These are phyloP conservation scores for Enteromius afrohamiltoni DNA, from an alignment of 2,797 vertebrate species.

Conservation along the genomic window DNA sequence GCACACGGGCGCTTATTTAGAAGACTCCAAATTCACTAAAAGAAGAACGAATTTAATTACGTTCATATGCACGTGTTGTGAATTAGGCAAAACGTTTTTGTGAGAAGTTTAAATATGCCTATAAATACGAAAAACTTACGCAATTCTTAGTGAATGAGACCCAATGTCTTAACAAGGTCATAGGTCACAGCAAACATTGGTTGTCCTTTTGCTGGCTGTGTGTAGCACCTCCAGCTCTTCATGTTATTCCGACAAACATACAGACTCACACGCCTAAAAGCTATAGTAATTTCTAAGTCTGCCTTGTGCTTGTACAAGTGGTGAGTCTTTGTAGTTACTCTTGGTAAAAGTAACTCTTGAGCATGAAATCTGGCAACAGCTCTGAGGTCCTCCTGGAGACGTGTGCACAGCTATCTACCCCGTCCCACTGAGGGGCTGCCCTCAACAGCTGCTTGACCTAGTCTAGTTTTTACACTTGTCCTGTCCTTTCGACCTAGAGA, in stretches of 20 bases:
- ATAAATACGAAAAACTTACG: too few relatives aligned
- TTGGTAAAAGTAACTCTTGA: slow-evolving; percentile 6
- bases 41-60: too few relatives aligned
- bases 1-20: too few relatives aligned
- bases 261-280: slow-evolving; percentile 8
- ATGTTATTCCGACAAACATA: not conserved
- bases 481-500: not conserved
- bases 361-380: slow-evolving; percentile 18
- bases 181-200: not conserved
- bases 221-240: not conserved
- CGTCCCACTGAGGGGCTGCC: slow-evolving; percentile 6
- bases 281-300: not conserved
- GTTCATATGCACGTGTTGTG: too few relatives aligned
- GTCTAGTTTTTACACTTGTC: slow-evolving; percentile 22
- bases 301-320: slow-evolving; percentile 18
- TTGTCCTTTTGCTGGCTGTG: not conserved
- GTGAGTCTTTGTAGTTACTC: slow-evolving; percentile 10
- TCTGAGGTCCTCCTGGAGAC: slow-evolving; percentile 16
- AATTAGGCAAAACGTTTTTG: too few relatives aligned
- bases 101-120: too few relatives aligned
- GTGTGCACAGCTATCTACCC: not conserved
- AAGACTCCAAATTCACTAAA: too few relatives aligned
- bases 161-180: not conserved
- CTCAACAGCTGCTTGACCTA: slow-evolving; percentile 37
- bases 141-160: too few relatives aligned